A percentile compares a stretch with the other conserved stretches of the same genome.
Evolutionary conservation across 1,140 invertebrate species (phyloP).

Genomic region (Vollenhovia emeryi): DNA sequence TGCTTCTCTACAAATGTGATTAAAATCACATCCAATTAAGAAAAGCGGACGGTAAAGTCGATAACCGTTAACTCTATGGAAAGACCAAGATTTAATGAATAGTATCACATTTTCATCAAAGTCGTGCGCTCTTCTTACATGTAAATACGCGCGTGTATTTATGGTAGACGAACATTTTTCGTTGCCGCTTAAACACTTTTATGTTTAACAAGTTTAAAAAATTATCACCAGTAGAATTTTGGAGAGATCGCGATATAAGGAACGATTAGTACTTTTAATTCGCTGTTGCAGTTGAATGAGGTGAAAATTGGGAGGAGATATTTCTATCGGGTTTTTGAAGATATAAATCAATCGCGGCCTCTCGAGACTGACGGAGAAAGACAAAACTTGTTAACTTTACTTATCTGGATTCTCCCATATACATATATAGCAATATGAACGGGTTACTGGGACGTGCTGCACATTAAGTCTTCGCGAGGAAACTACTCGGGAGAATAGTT

Average conservation of each 20-base stretch:
- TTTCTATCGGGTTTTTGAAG: neutral
- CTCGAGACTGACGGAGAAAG: neutral
- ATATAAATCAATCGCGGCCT: neutral
- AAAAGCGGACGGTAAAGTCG: conserved; percentile 41
- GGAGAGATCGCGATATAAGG: neutral
- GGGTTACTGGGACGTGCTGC: neutral
- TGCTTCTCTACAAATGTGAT: conserved; percentile 52
- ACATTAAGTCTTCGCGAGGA: conserved; percentile 40
- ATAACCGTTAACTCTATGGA: conserved; percentile 44
- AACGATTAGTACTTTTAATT: neutral
- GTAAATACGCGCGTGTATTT: neutral
- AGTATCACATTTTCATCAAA: conserved; percentile 28
- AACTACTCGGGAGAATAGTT: conserved; percentile 54
- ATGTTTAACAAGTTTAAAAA: neutral
- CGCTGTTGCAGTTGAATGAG: neutral
- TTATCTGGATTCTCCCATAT: conserved; percentile 1
- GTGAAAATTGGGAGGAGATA: neutral
- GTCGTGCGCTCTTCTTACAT: neutral
- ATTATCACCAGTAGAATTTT: neutral
- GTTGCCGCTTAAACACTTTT: neutral
- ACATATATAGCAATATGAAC: neutral
- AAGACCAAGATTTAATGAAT: conserved; percentile 22
- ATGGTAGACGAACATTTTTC: neutral
- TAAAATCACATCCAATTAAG: conserved; percentile 57
- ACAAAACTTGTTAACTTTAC: conserved; percentile 19